phyloP scores from a whole-genome alignment of 2,113 vertebrate genomes.

The Haemorhous mexicanus region DNA sequence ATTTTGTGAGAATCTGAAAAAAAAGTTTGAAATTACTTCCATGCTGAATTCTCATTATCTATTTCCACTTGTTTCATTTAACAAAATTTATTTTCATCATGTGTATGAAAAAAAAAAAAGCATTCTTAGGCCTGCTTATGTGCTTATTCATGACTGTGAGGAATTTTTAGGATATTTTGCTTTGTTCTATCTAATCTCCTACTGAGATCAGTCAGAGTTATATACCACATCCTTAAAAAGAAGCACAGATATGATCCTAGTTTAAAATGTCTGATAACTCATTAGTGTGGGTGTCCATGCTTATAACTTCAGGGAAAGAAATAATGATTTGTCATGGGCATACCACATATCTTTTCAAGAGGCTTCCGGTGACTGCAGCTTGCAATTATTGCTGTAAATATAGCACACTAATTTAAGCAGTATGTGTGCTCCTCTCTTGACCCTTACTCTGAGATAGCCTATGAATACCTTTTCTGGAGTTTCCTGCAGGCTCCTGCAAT shows the following conservation, averaged over 20 bases:
- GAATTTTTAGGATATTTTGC: background rate
- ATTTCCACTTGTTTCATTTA: background rate
- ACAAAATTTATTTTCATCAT: background rate
- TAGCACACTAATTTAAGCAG: slow-evolving; percentile 6
- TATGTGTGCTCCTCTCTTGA: background rate
- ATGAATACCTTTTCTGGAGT: background rate
- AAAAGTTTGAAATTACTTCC: background rate
- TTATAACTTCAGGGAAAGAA: slow-evolving; percentile 7
- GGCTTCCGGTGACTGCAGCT: background rate
- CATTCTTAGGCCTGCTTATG: background rate
- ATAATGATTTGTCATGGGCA: background rate
- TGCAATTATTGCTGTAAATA: background rate
- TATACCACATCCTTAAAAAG: background rate
- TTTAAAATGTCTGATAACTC: background rate
- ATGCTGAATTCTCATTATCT: background rate
- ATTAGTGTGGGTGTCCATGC: background rate
- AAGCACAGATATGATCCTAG: background rate
- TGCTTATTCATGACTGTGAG: background rate
- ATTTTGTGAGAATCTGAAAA: background rate
- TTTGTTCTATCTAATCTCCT: background rate
- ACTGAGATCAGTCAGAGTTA: background rate
- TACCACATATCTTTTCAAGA: background rate
- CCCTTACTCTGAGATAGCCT: background rate
- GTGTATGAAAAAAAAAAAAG: background rate
- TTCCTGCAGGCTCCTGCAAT: background rate